Evolutionary conservation across 2,888 invertebrate species (phyloP), one percentile per base, ranked within the genome.

Genomic region (Xanthorhoe designata): DNA sequence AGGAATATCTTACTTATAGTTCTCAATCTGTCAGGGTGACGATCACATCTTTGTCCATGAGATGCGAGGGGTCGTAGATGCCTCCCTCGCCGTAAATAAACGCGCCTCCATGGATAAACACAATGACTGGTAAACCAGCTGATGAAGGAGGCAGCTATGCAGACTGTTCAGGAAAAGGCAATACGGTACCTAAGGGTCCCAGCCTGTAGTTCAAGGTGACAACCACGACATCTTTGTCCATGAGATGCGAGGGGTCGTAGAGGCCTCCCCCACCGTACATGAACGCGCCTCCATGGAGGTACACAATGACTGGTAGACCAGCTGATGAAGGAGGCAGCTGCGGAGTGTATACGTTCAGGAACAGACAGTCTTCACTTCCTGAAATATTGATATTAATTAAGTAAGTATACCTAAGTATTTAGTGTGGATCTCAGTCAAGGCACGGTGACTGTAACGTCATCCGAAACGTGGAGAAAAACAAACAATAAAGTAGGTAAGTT

Each of bases 161-260:
- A 96, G 95, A 0, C 95, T 94, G 80, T 95, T 96, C 1, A 96
- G 24, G 24, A 17, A 4, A 47, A 13, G 10, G 13, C 0, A 45
- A 17, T 10, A 52, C 86, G 0, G 85, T 81, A 95, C 96, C 96
- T 64, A 97, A 79, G 0, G 96, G 95, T 51, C 97, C 96, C n/a
- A 97, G 76, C 53, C 97, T 91, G 77, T 96, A 97, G 83, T 96
- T 96, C 0, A 97, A 76, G 10, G 95, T 96, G 0, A 96, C 96
- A 0, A 95, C 89, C 0, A 97, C 94, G 5, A 96, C 88, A 71
- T 96, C 94, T 54, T 90, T 86, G 58, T 95, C 94, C 94, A 97
- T 94, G 0, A 97, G 73, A 69, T 94, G 91, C 8, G 91, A 84
- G 0, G 95, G 94, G 0, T 94, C 94, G 79, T 94, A 95, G 0